A percentile compares a stretch with the other conserved stretches of the same genome.
Evolutionary conservation across 2,113 vertebrate species (phyloP).

Genomic region (Xenopus borealis): DNA sequence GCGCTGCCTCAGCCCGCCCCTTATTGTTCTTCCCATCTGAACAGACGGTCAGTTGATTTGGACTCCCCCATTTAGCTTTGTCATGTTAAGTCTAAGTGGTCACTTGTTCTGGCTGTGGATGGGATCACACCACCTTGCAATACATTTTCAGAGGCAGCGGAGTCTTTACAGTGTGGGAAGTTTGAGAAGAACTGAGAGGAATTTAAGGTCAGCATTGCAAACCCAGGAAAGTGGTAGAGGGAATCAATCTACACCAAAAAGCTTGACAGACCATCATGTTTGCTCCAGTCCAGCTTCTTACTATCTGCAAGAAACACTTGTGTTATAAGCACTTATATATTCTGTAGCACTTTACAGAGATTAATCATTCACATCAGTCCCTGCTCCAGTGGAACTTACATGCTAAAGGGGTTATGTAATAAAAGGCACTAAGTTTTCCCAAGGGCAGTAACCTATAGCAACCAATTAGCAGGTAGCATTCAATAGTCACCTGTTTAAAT

Average conservation of each 20-base stretch:
- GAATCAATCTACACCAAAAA: too few species aligned
- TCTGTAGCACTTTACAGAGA: too few species aligned
- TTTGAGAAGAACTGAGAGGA: not conserved
- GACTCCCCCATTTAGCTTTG: not conserved
- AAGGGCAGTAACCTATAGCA: too few species aligned
- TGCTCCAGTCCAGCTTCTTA: too few species aligned
- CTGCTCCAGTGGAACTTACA: too few species aligned
- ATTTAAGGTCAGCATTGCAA: constrained; percentile 12
- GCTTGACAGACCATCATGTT: too few species aligned
- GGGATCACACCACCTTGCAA: constrained; percentile 3
- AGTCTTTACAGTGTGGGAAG: constrained; percentile 16
- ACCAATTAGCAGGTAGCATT: too few species aligned
- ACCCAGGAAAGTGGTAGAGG: not conserved
- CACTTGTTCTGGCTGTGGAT: constrained; percentile 2
- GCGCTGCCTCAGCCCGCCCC: not conserved
- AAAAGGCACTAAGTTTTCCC: too few species aligned
- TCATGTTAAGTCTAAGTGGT: constrained; percentile 9
- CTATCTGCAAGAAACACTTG: too few species aligned
- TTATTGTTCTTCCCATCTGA: constrained; percentile 20
- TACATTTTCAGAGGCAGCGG: not conserved
- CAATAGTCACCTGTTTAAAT: too few species aligned
- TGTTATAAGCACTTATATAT: not conserved
- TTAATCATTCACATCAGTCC: too few species aligned
- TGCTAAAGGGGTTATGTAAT: too few species aligned
- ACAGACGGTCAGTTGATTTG: constrained; percentile 22